These are phyloP conservation scores for Nibea coibor DNA, from an alignment of 2,113 vertebrate species.

Conservation along the genomic window DNA sequence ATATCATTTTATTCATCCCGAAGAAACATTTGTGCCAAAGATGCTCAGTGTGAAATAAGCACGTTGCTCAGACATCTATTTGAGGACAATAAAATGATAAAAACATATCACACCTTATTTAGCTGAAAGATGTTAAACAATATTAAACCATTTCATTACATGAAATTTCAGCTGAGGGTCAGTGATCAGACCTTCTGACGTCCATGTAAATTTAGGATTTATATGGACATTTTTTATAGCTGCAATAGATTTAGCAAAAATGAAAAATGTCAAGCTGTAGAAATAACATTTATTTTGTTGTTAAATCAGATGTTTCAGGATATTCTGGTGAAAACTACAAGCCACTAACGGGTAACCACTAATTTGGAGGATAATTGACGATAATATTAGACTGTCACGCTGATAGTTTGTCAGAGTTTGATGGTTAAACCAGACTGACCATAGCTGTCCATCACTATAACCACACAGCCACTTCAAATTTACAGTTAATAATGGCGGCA, in stretches of 20 bases:
- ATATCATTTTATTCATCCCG: neutral
- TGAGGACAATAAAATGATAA: neutral
- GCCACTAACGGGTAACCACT: neutral
- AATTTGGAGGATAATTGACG: slow-evolving; percentile 15
- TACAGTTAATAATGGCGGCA: neutral
- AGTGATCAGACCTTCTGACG: neutral
- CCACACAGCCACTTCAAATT: slow-evolving; percentile 22
- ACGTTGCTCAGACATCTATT: neutral
- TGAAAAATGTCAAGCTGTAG: neutral
- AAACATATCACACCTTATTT: neutral
- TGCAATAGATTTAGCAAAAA: neutral
- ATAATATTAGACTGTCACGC: neutral
- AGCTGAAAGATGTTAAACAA: neutral
- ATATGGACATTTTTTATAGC: neutral
- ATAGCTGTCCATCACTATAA: neutral
- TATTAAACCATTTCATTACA: neutral
- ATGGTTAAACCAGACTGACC: neutral
- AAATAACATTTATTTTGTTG: neutral
- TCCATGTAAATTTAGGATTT: neutral
- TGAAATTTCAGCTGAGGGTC: neutral
- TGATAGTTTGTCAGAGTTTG: slow-evolving; percentile 3
- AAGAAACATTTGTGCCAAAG: neutral
- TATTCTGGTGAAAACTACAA: neutral
- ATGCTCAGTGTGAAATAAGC: neutral
- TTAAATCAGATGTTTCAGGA: neutral